These are phyloP conservation scores for Oryctes rhinoceros DNA, from an alignment of 1,140 invertebrate genomes.

Conservation along the genomic window DNA sequence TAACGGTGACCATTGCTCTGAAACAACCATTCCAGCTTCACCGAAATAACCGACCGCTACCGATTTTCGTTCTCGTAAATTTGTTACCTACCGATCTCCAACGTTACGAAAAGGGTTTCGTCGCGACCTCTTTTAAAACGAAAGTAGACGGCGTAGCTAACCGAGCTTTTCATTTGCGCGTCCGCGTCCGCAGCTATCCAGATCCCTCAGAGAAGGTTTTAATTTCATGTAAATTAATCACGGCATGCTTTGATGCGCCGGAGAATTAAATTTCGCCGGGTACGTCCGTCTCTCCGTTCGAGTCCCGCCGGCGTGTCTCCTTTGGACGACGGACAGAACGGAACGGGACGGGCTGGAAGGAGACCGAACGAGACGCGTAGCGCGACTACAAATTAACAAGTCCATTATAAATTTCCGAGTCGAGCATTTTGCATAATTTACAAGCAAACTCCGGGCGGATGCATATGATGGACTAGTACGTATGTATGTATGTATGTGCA, in stretches of 20 bases:
- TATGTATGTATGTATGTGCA: no score
- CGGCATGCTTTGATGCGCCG: conserved; percentile 25
- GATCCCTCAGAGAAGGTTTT: conserved; percentile 20
- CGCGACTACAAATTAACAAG: conserved; percentile 14
- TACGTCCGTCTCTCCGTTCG: neutral
- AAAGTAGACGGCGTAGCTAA: no score
- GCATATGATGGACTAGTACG: neutral
- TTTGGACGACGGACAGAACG: neutral
- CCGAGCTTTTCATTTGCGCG: no score
- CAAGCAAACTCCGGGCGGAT: neutral
- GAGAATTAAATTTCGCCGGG: conserved; percentile 26
- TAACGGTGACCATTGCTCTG: no score
- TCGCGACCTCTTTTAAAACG: no score
- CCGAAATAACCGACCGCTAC: no score
- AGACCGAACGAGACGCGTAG: no score
- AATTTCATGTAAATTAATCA: conserved; percentile 34
- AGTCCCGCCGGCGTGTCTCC: neutral
- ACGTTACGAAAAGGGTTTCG: no score
- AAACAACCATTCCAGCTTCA: no score
- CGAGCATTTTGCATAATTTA: conserved; percentile 16
- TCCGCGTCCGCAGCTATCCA: no score
- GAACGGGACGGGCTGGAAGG: neutral
- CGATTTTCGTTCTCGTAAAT: no score
- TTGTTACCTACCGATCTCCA: no score
- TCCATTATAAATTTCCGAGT: conserved; percentile 27